Evolutionary conservation across 2,113 vertebrate genomes (phyloP).

Genomic region (Excalfactoria chinensis): DNA sequence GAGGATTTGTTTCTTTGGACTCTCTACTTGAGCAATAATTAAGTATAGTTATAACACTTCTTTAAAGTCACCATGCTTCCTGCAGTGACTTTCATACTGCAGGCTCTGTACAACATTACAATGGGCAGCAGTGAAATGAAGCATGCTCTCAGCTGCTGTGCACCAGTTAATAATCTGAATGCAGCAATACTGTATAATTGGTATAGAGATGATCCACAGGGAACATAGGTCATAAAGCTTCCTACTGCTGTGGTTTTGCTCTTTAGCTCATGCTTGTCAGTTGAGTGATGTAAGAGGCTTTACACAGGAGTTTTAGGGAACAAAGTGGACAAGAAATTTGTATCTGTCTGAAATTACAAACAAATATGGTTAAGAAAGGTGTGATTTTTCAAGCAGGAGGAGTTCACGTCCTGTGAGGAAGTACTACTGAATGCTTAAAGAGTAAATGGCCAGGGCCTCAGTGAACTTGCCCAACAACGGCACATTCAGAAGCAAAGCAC

Average conservation of each 20-base stretch:
- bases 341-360: not conserved
- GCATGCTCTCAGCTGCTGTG: not conserved
- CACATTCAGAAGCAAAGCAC: not conserved
- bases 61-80: not conserved
- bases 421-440: not conserved
- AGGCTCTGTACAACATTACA: not conserved
- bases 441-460: not conserved
- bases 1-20: slow-evolving; percentile 12
- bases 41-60: not conserved
- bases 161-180: not conserved
- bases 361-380: not conserved
- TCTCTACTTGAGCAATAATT: slow-evolving; percentile 25
- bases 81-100: not conserved
- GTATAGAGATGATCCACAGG: not conserved
- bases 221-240: not conserved
- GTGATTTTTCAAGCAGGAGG: not conserved
- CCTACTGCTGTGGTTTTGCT: not conserved
- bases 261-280: not conserved
- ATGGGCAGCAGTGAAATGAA: not conserved
- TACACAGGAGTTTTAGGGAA: not conserved
- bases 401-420: not conserved
- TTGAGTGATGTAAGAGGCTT: not conserved
- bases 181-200: not conserved
- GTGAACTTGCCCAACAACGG: not conserved
- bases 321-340: not conserved